Conservation (phyloP, 2,113 vertebrate genomes). For the Anhinga rufa region DNA sequence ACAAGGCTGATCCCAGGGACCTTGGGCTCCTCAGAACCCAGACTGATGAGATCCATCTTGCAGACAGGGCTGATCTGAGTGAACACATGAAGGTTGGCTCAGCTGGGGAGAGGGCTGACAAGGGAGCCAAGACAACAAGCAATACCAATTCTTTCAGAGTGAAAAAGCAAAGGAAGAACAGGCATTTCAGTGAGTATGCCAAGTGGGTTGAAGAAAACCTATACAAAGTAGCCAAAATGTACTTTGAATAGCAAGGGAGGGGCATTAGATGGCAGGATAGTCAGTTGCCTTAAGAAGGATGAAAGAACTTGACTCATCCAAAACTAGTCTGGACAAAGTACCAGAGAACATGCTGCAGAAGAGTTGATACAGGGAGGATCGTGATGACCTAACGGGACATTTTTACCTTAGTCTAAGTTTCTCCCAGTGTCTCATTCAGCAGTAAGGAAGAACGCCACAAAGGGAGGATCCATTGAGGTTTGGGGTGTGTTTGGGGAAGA, state of each 20-base stretch:
- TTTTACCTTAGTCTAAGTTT: not conserved
- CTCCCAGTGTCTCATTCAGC: not conserved
- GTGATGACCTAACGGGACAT: not conserved
- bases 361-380: not conserved
- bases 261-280: not conserved
- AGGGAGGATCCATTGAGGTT: not conserved
- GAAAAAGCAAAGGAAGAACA: not conserved
- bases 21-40: not conserved
- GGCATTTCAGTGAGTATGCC: not conserved
- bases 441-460: not conserved
- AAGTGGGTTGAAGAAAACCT: not conserved
- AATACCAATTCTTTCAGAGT: not conserved
- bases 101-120: not conserved
- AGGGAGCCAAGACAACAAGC: not conserved
- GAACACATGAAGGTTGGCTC: not conserved
- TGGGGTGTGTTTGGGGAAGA: not conserved
- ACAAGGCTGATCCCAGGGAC: not conserved
- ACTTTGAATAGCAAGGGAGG: slow-evolving; percentile 9
- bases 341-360: not conserved
- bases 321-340: slow-evolving; percentile 24
- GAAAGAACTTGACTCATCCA: slow-evolving; percentile 24
- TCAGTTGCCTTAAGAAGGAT: not conserved
- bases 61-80: not conserved
- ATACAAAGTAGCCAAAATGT: not conserved
- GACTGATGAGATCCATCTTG: not conserved